Base-by-base conservation (phyloP, 2,888 invertebrate genomes). In the Gymnocheta viridis region DNA sequence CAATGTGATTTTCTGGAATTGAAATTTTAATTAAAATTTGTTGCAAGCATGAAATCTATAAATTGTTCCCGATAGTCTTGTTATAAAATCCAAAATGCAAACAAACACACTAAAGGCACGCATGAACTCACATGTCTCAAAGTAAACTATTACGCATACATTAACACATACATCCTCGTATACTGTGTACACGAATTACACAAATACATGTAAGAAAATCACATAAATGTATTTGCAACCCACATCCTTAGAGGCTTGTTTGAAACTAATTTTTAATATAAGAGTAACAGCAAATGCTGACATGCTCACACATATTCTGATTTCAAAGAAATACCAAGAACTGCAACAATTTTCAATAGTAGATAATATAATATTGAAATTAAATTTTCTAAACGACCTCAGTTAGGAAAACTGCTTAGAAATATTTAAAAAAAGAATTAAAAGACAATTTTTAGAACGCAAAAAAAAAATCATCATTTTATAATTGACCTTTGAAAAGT, bases 1-100 rank as follows among this genome's bases (percentile, higher is more conserved):
- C 56, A 24, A 49, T 67, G 35, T 19, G 62, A 54, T 64, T 79
- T 64, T 49, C 35, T 72, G 47, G 66, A 56, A 58, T 47, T 47
- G 27, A 49, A 77, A 72, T 76, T 82, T 82, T 82, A 82, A 82
- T 82, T 82, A 77, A 72, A 79, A 82, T 44, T 58, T 77, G 29
- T 58, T 56, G 14, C 10, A 66, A n/a, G 41, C 10, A 70, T 44
- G 9, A 81, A 82, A 64, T 22, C 12, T 60, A 17, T 58, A 58
- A 77, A 82, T 82, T 70, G 70, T 32, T 58, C 82, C 82, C 76
- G 38, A 47, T 12, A 54, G 82, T 66, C 76, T 72, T 72, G 41
- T 82, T 82, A 76, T 6, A 60, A 81, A 81, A 81, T 72, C 5
- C 66, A 35, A 47, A 78, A 56, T 10, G 17, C 14, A 38, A 19